Evolutionary conservation across 1,140 invertebrate genomes (phyloP), one percentile per base, ranked within the genome.

Genomic region (Lepidostoma basale): DNA sequence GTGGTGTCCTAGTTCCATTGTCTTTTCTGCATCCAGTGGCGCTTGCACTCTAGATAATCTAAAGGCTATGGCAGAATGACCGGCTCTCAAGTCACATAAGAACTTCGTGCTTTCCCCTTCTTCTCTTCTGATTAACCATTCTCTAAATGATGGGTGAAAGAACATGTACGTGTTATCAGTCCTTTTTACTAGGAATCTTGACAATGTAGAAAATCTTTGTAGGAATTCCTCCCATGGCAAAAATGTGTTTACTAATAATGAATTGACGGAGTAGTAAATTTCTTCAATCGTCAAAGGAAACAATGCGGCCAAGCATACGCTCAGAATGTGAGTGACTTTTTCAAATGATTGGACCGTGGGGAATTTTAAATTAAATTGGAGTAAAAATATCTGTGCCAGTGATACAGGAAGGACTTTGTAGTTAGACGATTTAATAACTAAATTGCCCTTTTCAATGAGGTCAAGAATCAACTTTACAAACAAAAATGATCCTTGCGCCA

Each of bases 101-200:
- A 97, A 98, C 79, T 97, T 97, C 0, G 88, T 87, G 30, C 89
- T 91, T 77, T 97, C 95, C 56, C 89, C 90, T 69, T 97, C 95
- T 64, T 96, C 93, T 14, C 96, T 82, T n/a, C 93, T 82, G 70
- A 96, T 92, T 28, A 98, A 84, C 96, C 96, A 98, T 83, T 98
- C 96, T 83, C 96, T 92, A 79, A 98, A 95, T 8, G 95, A 94
- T 0, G 95, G 95, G 79, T 98, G 96, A 78, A 97, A 97, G 77
- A 97, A 96, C 94, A 97, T 97, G 80, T 94, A 96, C 0, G 94
- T 96, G 75, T 93, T 92, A 79, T 98, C 96, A 60, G 92, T 84
- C 42, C 95, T 85, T 76, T 94, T 93, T 58, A 96, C 91, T 1
- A 98, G 84, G 74, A 97, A 94, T 52, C 92, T 92, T 56, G 90